Evolutionary conservation across 2,113 vertebrate genomes (phyloP).

Genomic region (Alces alces): DNA sequence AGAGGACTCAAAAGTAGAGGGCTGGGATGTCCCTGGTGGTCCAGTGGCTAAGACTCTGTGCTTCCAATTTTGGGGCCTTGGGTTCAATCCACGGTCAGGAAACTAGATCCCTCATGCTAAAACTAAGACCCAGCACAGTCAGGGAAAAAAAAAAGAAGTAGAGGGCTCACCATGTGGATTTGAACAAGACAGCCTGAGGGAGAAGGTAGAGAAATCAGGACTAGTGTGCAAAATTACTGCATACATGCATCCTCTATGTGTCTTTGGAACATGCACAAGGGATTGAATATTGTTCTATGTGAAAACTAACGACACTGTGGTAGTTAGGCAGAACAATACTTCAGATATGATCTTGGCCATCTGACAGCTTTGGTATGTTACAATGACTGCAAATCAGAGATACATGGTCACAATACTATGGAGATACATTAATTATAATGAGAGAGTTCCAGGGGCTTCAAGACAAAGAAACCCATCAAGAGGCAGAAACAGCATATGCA

Average conservation of each 20-base stretch:
- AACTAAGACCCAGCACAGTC: background rate
- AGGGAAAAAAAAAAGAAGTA: background rate
- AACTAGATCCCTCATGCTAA: background rate
- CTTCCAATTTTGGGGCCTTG: background rate
- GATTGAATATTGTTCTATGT: background rate
- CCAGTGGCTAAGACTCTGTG: background rate
- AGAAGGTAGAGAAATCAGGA: background rate
- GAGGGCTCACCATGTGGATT: background rate
- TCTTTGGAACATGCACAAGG: background rate
- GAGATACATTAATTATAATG: background rate
- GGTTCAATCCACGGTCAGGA: background rate
- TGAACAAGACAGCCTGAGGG: background rate
- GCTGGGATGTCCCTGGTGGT: background rate
- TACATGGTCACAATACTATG: background rate
- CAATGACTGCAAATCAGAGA: background rate
- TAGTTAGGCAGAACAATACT: background rate
- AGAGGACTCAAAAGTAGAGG: background rate
- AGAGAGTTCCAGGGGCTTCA: background rate
- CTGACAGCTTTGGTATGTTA: background rate
- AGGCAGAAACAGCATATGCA: background rate
- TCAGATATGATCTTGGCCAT: background rate
- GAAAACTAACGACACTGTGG: background rate
- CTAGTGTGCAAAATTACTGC: background rate
- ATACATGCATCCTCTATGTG: background rate
- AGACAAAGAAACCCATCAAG: background rate